These are phyloP conservation scores for Ptychochromis oligacanthus DNA, from an alignment of 2,113 vertebrate species.

Conservation along the genomic window DNA sequence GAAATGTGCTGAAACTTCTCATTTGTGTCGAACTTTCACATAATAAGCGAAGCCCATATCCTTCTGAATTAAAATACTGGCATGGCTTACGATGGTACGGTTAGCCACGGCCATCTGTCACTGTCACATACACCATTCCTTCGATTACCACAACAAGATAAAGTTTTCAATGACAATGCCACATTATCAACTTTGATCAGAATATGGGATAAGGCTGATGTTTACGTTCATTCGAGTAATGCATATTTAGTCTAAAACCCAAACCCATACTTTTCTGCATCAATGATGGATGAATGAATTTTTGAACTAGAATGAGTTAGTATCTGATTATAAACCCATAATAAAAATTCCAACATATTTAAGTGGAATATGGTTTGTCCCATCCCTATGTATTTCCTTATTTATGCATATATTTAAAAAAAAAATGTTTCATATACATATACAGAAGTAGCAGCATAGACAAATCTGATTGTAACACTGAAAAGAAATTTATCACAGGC, in stretches of 20 bases:
- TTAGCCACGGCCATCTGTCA: conserved; percentile 18
- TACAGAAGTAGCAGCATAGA: too few relatives aligned
- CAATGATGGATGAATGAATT: neutral
- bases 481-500: too few relatives aligned
- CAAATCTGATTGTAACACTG: too few relatives aligned
- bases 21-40: neutral
- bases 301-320: neutral
- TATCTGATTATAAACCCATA: too few relatives aligned
- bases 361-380: too few relatives aligned
- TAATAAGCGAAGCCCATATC: conserved; percentile 10
- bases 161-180: neutral
- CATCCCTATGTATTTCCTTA: too few relatives aligned
- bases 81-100: neutral
- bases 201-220: neutral
- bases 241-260: too few relatives aligned
- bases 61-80: conserved; percentile 11
- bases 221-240: neutral
- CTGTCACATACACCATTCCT: neutral
- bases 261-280: neutral
- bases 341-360: too few relatives aligned
- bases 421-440: too few relatives aligned
- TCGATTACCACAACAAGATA: neutral
- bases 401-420: too few relatives aligned
- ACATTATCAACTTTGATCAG: neutral
- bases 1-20: neutral